Percentiles rank a stretch among this genome's conserved stretches.
Evolutionary conservation across 2,888 invertebrate species (phyloP).

Genomic region (Tanytarsus gracilentus): DNA sequence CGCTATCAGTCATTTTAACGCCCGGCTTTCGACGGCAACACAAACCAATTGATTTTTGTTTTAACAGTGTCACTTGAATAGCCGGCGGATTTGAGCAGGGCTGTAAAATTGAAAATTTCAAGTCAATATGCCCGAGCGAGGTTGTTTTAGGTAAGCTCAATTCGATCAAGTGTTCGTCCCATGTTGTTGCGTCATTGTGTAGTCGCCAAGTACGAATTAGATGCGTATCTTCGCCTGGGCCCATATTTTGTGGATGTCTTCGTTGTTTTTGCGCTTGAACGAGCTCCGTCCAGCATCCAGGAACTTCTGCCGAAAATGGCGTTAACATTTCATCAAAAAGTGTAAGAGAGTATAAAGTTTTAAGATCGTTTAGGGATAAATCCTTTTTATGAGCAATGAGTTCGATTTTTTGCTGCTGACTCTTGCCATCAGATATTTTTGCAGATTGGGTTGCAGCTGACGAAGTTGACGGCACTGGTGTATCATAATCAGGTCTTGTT

Average conservation of each 20-base stretch:
- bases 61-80: slow-evolving; percentile 64
- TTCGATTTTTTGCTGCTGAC: no score
- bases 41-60: slow-evolving; percentile 59
- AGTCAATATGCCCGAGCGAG: slow-evolving; percentile 79
- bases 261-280: slow-evolving; percentile 85
- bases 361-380: slow-evolving; percentile 52
- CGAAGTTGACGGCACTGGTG: slow-evolving; percentile 32
- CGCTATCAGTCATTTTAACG: slow-evolving; percentile 16
- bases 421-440: no score
- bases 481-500: not conserved
- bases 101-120: slow-evolving; percentile 73
- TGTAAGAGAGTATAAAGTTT: slow-evolving; percentile 62
- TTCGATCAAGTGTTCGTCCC: slow-evolving; percentile 90
- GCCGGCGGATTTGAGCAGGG: slow-evolving; percentile 67
- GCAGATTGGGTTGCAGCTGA: slow-evolving; percentile 32
- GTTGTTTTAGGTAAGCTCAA: slow-evolving; percentile 71
- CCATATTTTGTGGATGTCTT: slow-evolving; percentile 70
- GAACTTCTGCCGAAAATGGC: slow-evolving; percentile 76
- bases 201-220: slow-evolving; percentile 80
- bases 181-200: slow-evolving; percentile 77
- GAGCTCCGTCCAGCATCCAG: slow-evolving; percentile 88
- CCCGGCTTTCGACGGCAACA: slow-evolving; percentile 47
- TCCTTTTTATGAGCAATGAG: slow-evolving; percentile 52
- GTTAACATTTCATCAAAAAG: slow-evolving; percentile 56
- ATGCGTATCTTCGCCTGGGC: slow-evolving; percentile 56